A percentile compares a stretch with the other conserved stretches of the same genome.
Conservation (phyloP, 2,113 vertebrate species). For the Gallinago jamesoni region DNA sequence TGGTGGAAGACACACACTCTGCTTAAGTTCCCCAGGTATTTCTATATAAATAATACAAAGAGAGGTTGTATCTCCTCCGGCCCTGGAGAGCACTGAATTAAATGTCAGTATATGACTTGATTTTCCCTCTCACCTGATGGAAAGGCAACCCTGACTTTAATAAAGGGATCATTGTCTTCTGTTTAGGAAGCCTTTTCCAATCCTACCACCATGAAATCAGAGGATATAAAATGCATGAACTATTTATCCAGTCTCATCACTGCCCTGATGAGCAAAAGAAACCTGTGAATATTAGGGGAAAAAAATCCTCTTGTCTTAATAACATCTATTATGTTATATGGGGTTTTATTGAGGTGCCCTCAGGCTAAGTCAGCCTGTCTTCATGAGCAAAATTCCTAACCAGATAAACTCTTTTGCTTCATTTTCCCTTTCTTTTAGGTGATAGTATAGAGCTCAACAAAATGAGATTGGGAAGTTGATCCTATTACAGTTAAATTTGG, state of each 20-base stretch:
- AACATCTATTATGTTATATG: neutral
- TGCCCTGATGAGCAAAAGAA: neutral
- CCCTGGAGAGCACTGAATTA: neutral
- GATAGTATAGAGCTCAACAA: neutral
- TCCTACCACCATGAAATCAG: neutral
- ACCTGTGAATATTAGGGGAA: neutral
- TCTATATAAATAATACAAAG: slow-evolving; percentile 1
- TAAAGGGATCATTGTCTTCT: neutral
- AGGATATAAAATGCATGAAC: neutral
- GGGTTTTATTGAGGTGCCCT: neutral
- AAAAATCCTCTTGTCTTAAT: neutral
- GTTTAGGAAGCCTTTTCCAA: neutral
- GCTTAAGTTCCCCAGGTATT: neutral
- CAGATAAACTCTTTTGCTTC: neutral
- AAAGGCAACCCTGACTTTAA: neutral
- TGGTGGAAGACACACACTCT: neutral
- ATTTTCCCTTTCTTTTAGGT: neutral
- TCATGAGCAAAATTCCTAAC: neutral
- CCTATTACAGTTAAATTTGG: neutral
- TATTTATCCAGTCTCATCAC: neutral
- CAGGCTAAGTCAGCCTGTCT: neutral
- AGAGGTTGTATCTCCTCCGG: neutral
- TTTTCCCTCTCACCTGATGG: neutral
- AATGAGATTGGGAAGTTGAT: neutral
- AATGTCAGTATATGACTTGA: neutral